Percentiles rank a stretch among this genome's conserved stretches.
phyloP scores from a whole-genome alignment of 2,888 invertebrate genomes.

The Carabus problematicus region DNA sequence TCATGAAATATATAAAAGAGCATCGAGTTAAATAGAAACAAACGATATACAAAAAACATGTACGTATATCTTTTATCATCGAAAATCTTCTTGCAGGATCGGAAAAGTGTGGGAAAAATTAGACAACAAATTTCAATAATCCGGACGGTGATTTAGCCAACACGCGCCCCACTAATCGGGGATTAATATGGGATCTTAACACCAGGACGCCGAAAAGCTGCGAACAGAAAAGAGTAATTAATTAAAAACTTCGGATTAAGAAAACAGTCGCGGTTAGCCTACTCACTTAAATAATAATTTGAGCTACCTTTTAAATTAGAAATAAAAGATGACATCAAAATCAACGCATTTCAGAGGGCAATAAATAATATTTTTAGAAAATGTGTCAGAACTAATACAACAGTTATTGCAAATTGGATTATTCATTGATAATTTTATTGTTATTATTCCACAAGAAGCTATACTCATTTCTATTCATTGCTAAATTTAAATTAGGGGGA shows the following conservation, averaged over 20 bases:
- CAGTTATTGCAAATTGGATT: no score
- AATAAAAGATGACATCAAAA: no score
- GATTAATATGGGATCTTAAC: constrained; percentile 15
- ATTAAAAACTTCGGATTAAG: constrained; percentile 15
- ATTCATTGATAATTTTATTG: no score
- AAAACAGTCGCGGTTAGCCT: no score
- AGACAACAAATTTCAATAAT: constrained; percentile 20
- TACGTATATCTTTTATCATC: not conserved
- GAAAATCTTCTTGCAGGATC: not conserved
- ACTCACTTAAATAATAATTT: no score
- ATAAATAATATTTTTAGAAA: no score
- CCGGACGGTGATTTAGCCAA: not conserved
- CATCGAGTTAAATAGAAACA: no score
- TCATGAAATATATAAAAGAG: constrained; percentile 45
- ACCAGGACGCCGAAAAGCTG: constrained; percentile 5
- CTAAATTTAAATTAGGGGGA: constrained; percentile 4
- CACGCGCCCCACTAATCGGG: constrained; percentile 19
- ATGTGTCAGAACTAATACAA: no score
- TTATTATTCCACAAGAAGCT: no score
- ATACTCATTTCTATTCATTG: no score
- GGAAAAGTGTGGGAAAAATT: constrained; percentile 18
- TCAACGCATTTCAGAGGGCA: no score
- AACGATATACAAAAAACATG: not conserved
- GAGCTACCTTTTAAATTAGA: no score
- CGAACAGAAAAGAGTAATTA: constrained; percentile 12